Conservation (phyloP, 2,888 invertebrate genomes). For the Cataglyphis cursor region DNA sequence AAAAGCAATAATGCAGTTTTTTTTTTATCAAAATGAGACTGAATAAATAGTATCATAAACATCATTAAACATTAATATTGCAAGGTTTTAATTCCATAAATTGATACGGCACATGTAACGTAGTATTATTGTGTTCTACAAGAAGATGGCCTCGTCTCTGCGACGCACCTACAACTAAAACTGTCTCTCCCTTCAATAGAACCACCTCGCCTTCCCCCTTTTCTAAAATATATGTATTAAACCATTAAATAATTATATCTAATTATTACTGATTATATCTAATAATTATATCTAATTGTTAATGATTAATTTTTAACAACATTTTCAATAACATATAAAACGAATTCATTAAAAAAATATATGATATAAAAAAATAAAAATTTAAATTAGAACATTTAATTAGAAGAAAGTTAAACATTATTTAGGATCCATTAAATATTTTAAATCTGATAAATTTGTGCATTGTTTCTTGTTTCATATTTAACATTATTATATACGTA, state of each 20-base stretch:
- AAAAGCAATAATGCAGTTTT: not conserved
- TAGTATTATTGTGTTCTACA: conserved; percentile 93
- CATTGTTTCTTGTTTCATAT: not conserved
- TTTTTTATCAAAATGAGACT: not conserved
- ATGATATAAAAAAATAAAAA: not conserved
- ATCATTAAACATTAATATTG: conserved; percentile 84
- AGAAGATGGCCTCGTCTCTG: conserved; percentile 94
- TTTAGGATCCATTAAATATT: not conserved
- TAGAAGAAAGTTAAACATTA: not conserved
- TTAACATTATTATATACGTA: not conserved
- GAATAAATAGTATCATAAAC: conserved; percentile 57
- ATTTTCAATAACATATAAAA: not conserved
- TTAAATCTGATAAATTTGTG: not conserved
- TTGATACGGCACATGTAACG: conserved; percentile 94
- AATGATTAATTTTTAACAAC: not conserved
- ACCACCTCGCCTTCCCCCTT: conserved; percentile 88
- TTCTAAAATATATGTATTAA: conserved; percentile 75
- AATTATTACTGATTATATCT: no score
- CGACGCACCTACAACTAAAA: conserved; percentile 95
- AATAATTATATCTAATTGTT: not conserved
- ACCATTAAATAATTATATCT: conserved; percentile 1
- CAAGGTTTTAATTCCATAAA: conserved; percentile 91
- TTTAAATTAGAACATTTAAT: not conserved
- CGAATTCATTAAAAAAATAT: not conserved
- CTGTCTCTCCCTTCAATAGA: conserved; percentile 94